Conservation (phyloP, 2,797 vertebrate genomes). For the Oryzias sinensis region DNA sequence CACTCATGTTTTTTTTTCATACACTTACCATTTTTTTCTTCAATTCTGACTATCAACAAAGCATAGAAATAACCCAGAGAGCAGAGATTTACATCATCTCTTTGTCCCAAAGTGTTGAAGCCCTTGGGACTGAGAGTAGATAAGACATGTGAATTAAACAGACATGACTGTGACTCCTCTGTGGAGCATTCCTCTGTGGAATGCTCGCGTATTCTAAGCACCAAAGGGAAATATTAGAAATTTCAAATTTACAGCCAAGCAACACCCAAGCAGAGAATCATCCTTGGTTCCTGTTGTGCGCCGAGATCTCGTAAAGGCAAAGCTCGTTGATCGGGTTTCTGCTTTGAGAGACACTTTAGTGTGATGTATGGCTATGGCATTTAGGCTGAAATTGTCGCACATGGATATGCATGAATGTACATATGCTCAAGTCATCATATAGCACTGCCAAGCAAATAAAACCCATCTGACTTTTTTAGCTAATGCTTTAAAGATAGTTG, state of each 20-base stretch:
- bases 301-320: slow-evolving; percentile 3
- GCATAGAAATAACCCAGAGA: neutral
- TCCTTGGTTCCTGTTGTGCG: neutral
- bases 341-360: slow-evolving; percentile 14
- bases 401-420: neutral
- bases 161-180: no score
- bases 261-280: neutral
- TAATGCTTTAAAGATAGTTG: slow-evolving; percentile 13
- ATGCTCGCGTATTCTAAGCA: no score
- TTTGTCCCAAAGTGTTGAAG: neutral
- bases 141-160: no score
- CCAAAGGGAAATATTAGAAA: neutral
- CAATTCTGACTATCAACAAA: neutral
- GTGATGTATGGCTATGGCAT: slow-evolving; percentile 46
- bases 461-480: slow-evolving; percentile 23
- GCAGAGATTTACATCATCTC: neutral
- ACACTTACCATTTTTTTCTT: neutral
- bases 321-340: neutral
- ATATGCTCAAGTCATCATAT: slow-evolving; percentile 1
- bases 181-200: no score
- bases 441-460: slow-evolving; percentile 27
- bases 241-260: neutral
- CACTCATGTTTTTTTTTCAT: no score
- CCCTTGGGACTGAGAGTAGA: neutral
- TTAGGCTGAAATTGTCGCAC: slow-evolving; percentile 20